phyloP scores from a whole-genome alignment of 2,888 invertebrate species.

The Nowickia ferox region DNA sequence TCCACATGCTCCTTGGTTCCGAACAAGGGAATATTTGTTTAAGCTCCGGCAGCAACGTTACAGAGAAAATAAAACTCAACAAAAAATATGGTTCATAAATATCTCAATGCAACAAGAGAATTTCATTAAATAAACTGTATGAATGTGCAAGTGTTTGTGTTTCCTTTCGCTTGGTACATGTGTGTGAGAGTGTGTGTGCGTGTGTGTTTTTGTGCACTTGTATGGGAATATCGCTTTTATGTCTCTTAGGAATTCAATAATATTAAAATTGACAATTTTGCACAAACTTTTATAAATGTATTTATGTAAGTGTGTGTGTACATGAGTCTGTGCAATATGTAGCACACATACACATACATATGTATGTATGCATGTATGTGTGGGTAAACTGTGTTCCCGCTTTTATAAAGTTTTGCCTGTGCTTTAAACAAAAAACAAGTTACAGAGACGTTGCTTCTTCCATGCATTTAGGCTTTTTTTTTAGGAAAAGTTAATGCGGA shows the following conservation, averaged over 20 bases:
- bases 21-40: slow-evolving; percentile 23
- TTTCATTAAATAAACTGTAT: slow-evolving; percentile 64
- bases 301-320: not conserved
- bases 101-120: slow-evolving; percentile 65
- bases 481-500: not conserved
- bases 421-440: slow-evolving; percentile 10
- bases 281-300: slow-evolving; percentile 2
- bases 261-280: slow-evolving; percentile 72
- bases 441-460: slow-evolving; percentile 15
- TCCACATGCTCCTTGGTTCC: slow-evolving; percentile 44
- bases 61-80: slow-evolving; percentile 4
- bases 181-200: not conserved
- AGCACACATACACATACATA: too few relatives aligned
- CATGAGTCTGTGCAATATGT: not conserved
- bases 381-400: not conserved
- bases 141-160: not conserved
- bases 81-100: slow-evolving; percentile 54
- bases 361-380: not conserved
- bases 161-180: not conserved
- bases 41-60: slow-evolving; percentile 32
- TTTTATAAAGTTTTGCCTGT: not conserved
- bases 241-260: slow-evolving; percentile 69
- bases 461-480: slow-evolving; percentile 27
- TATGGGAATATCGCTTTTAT: slow-evolving; percentile 33
- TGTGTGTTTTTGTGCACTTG: not conserved